Base-by-base conservation (phyloP, 2,113 vertebrate genomes). In the Cyprinodon variegatus region DNA sequence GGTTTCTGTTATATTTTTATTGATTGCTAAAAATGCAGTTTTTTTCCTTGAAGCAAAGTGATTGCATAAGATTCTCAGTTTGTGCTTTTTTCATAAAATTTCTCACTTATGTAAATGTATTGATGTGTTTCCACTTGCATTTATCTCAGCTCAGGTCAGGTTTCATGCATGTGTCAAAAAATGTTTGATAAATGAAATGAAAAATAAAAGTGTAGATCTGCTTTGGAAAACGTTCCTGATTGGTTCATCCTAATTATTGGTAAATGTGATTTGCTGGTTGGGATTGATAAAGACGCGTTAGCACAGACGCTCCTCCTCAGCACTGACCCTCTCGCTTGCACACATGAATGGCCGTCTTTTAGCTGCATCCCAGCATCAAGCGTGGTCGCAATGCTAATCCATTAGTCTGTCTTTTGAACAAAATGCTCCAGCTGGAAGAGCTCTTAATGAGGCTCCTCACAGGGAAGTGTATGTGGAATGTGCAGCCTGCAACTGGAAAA, bases 351-450 rank as follows among this genome's bases (percentile, higher is more conserved):
- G 85, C 22, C 0, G 69, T 36, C 88, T 91, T 91, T 91, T 89
- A 86, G 74, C 85, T 83, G 83, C 78, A 62, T 79, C 82, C 85
- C 86, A 90, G 80, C 75, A 75, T 76, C 74, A 86, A 60, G 78
- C 85, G 84, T 90, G 87, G 78, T 41, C 8, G 89, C 89, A 94
- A 90, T 94, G 87, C 91, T 94, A 93, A 95, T 94, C 86, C 61
- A 85, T 73, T 81, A 63, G 78, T 72, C 82, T 66, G 59, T 70
- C 86, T 88, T 80, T 77, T 65, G 83, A 72, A 71, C 75, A 69
- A 86, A 83, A 74, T 61, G 73, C 68, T 76, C 65, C 43, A 20
- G 71, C 77, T 81, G 79, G 72, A 81, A 41, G 69, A 77, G 69
- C 48, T 73, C 57, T 63, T 59, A 59, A 82, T 79, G 38, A 63